Evolutionary conservation across 2,113 vertebrate species (phyloP).

Genomic region (Tenebrosternarchus preto): DNA sequence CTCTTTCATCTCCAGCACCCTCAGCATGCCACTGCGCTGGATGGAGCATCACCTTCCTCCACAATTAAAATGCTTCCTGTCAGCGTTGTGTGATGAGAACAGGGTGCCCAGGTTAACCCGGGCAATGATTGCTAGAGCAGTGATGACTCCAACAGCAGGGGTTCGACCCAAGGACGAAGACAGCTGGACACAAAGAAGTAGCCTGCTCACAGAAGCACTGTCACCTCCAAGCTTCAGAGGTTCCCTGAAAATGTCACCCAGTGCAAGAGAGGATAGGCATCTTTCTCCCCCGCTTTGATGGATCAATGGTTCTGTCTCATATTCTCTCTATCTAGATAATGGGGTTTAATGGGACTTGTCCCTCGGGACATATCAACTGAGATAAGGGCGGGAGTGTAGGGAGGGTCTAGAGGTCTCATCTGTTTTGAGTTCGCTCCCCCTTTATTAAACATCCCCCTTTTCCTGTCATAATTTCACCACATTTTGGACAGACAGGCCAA

Average conservation of each 20-base stretch:
- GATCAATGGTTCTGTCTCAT: slow-evolving; percentile 59
- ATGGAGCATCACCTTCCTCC: slow-evolving; percentile 8
- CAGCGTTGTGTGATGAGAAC: neutral
- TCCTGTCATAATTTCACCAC: slow-evolving; percentile 51
- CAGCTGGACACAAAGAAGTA: slow-evolving; percentile 48
- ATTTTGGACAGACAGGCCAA: slow-evolving; percentile 52
- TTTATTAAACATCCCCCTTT: slow-evolving; percentile 13
- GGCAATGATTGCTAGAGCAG: slow-evolving; percentile 13
- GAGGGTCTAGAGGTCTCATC: slow-evolving; percentile 2
- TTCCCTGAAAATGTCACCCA: slow-evolving; percentile 50
- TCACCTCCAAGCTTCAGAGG: slow-evolving; percentile 41
- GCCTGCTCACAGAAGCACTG: slow-evolving; percentile 22
- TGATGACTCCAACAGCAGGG: neutral
- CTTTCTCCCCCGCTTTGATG: slow-evolving; percentile 25
- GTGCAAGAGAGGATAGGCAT: slow-evolving; percentile 45
- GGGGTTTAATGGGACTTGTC: slow-evolving; percentile 63
- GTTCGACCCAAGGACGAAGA: neutral
- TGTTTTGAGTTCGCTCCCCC: slow-evolving; percentile 46
- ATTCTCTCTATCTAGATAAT: slow-evolving; percentile 63
- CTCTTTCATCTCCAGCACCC: slow-evolving; percentile 43
- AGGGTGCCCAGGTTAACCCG: neutral
- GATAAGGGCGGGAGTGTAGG: slow-evolving; percentile 32
- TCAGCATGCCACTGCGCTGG: neutral
- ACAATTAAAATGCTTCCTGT: slow-evolving; percentile 30
- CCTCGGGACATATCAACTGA: slow-evolving; percentile 53